Percentiles rank a stretch among this genome's conserved stretches.
phyloP scores from a whole-genome alignment of 2,113 vertebrate species.

The Chionis minor region DNA sequence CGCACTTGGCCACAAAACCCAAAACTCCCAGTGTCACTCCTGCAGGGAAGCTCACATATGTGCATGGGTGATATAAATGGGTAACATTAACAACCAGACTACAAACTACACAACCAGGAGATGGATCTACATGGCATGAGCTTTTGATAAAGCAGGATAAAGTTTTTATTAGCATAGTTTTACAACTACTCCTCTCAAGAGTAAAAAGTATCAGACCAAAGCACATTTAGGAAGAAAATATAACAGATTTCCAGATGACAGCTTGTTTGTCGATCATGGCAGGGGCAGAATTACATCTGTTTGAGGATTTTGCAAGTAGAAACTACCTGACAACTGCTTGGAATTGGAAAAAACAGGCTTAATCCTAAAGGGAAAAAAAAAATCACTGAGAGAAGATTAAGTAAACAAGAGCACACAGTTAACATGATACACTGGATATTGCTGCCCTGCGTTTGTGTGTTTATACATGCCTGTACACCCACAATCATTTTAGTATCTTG shows the following conservation, averaged over 20 bases:
- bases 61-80: not conserved
- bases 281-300: not conserved
- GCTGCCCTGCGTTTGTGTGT: not conserved
- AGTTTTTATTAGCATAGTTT: not conserved
- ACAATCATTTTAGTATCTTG: not conserved
- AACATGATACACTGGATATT: not conserved
- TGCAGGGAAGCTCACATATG: not conserved
- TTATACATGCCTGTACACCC: not conserved
- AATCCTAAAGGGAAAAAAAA: not conserved
- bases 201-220: not conserved
- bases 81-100: not conserved
- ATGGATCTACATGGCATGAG: not conserved
- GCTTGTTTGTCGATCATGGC: not conserved
- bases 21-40: not conserved
- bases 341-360: not conserved
- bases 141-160: not conserved
- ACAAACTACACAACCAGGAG: not conserved
- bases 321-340: not conserved
- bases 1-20: not conserved
- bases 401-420: not conserved
- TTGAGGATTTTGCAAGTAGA: not conserved
- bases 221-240: not conserved
- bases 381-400: not conserved
- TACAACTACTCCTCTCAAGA: not conserved
- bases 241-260: not conserved